Conservation (phyloP, 2,888 invertebrate genomes). For the Acronicta leporina region DNA sequence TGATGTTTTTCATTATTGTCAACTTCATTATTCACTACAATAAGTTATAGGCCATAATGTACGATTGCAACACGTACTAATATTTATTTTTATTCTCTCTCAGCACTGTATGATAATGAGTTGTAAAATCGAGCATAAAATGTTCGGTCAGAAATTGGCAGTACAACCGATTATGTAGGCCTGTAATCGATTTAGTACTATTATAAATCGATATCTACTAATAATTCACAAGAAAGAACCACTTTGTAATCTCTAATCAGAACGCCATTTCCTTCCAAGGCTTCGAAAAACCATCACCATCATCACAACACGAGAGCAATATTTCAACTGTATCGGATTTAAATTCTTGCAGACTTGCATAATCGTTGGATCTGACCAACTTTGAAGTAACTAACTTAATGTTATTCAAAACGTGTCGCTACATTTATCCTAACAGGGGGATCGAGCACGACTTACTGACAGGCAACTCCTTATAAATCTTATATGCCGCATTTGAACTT, state of each 20-base stretch:
- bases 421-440: conserved; percentile 84
- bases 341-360: conserved; percentile 43
- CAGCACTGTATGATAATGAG: too few relatives aligned
- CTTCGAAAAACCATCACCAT: conserved; percentile 30
- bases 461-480: conserved; percentile 80
- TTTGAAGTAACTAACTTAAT: conserved; percentile 67
- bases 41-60: too few relatives aligned
- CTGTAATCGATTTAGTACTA: not conserved
- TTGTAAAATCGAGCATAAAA: too few relatives aligned
- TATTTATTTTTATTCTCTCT: too few relatives aligned
- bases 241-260: conserved; percentile 10
- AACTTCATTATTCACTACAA: too few relatives aligned
- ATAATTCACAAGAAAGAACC: conserved; percentile 1
- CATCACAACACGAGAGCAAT: conserved; percentile 29
- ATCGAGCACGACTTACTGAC: conserved; percentile 84
- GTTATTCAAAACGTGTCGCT: conserved; percentile 86
- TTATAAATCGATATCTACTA: not conserved
- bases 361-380: conserved; percentile 53
- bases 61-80: too few relatives aligned
- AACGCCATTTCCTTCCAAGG: conserved; percentile 29
- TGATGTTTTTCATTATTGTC: too few relatives aligned
- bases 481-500: conserved; percentile 46
- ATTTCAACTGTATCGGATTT: conserved; percentile 49
- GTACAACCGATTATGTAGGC: too few relatives aligned
- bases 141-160: too few relatives aligned